Percentiles rank a stretch among this genome's conserved stretches.
These are phyloP conservation scores for Uloborus diversus DNA, from an alignment of 1,140 invertebrate genomes.

Conservation along the genomic window DNA sequence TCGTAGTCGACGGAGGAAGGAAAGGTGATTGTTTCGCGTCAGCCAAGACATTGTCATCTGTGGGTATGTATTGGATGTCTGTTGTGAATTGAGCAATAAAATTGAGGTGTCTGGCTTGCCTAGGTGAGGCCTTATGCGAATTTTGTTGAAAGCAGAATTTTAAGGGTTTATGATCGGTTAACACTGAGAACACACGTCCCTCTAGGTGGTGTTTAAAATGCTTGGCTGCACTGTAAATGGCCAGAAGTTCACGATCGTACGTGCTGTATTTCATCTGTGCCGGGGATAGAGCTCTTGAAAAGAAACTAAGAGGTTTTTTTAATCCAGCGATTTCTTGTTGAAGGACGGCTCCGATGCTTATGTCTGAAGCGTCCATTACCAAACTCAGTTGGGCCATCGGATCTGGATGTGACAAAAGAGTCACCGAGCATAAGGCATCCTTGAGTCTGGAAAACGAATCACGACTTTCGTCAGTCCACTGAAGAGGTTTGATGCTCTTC, in stretches of 20 bases:
- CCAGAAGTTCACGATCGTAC: conserved; percentile 60
- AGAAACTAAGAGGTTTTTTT: conserved; percentile 51
- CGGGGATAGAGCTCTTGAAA: conserved; percentile 41
- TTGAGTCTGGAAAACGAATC: no score
- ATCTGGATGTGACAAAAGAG: no score
- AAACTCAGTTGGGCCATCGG: no score
- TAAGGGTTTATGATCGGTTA: conserved; percentile 62
- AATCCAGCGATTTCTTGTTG: conserved; percentile 11
- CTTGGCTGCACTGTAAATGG: conserved; percentile 58
- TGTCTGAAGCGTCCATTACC: conserved; percentile 49
- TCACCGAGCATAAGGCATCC: no score
- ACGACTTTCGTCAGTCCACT: no score
- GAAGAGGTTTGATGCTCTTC: no score
- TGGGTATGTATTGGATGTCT: conserved; percentile 63
- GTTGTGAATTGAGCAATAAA: conserved; percentile 63
- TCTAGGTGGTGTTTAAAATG: conserved; percentile 61
- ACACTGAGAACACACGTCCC: conserved; percentile 60
- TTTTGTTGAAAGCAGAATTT: conserved; percentile 57
- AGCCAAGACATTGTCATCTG: conserved; percentile 60
- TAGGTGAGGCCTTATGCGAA: conserved; percentile 54
- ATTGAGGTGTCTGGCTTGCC: conserved; percentile 62
- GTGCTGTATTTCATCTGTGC: conserved; percentile 52
- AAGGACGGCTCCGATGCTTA: conserved; percentile 46
- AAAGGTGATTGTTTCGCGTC: not conserved
- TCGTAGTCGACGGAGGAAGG: conserved; percentile 11